These are phyloP conservation scores for Ormyrus rosae DNA, from an alignment of 2,888 invertebrate genomes.

Conservation along the genomic window DNA sequence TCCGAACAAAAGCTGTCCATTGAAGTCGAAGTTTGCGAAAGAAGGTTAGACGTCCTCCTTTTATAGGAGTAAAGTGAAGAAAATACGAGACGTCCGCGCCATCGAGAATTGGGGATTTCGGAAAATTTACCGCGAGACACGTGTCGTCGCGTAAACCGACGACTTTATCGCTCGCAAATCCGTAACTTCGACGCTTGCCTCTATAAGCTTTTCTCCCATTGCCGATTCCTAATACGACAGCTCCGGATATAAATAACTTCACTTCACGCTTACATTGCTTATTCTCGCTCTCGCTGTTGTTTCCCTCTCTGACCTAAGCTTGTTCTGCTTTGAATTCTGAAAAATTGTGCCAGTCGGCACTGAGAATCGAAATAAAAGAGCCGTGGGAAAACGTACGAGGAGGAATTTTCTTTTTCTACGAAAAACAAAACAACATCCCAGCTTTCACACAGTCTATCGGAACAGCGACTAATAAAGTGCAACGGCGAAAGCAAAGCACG, in stretches of 20 bases:
- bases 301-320: no score
- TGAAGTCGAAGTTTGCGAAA: not conserved
- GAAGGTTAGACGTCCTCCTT: not conserved
- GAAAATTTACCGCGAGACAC: slow-evolving; percentile 26
- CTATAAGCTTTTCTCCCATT: slow-evolving; percentile 15
- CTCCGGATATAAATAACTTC: slow-evolving; percentile 1
- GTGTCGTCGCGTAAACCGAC: slow-evolving; percentile 20
- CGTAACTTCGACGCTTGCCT: not conserved
- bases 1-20: not conserved
- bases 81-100: not conserved
- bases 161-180: slow-evolving; percentile 18
- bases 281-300: not conserved
- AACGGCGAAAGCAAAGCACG: no score
- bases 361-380: no score
- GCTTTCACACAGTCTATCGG: no score
- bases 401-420: no score
- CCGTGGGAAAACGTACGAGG: no score
- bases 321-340: no score
- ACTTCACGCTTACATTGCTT: not conserved
- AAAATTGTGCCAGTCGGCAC: no score
- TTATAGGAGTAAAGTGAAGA: no score
- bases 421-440: no score
- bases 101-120: slow-evolving; percentile 7
- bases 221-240: not conserved
- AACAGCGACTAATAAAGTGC: no score